These are phyloP conservation scores for Standfussiana lucernea DNA, from an alignment of 2,888 invertebrate species.

Conservation along the genomic window DNA sequence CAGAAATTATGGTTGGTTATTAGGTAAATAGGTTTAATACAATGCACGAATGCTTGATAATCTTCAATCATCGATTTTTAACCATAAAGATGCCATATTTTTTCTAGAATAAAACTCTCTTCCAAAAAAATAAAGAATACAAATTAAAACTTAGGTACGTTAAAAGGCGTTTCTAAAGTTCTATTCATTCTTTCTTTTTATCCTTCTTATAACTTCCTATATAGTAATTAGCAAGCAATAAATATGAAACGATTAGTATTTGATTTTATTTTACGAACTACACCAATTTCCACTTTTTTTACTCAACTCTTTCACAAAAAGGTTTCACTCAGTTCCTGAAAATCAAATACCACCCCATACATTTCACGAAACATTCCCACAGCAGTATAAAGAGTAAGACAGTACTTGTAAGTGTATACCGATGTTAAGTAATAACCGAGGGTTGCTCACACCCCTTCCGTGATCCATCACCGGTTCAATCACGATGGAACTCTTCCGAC, in stretches of 20 bases:
- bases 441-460: conserved; percentile 73
- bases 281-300: not conserved
- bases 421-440: conserved; percentile 64
- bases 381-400: conserved; percentile 29
- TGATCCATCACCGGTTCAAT: conserved; percentile 82
- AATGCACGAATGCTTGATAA: not conserved
- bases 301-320: not conserved
- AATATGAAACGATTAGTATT: not conserved
- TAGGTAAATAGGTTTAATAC: too few relatives aligned
- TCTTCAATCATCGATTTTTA: not conserved
- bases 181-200: not conserved
- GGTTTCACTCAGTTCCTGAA: not conserved
- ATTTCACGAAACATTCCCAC: conserved; percentile 1
- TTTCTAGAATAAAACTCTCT: not conserved
- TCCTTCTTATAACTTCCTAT: not conserved
- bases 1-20: not conserved
- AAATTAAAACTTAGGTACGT: too few relatives aligned
- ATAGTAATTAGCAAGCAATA: not conserved
- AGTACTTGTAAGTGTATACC: conserved; percentile 61
- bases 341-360: not conserved
- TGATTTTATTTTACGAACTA: not conserved
- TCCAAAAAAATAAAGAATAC: too few relatives aligned
- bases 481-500: conserved; percentile 69
- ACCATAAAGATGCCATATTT: not conserved
- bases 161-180: not conserved